Conservation (phyloP, 1,140 invertebrate genomes). For the Alviniconcha marisindica region DNA sequence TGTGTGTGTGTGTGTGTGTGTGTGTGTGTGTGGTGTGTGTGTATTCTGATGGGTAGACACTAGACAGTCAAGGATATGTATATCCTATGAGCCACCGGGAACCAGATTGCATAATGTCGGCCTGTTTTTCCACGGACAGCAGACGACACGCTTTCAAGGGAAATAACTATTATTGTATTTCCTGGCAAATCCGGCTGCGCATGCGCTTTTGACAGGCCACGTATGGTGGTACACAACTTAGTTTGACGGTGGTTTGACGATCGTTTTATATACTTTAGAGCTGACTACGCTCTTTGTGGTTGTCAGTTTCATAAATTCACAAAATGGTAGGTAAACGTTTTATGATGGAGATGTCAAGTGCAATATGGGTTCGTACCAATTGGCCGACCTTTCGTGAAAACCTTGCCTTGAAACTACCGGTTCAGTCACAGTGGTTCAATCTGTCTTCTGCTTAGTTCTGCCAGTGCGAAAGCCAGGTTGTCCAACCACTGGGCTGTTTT, state of each 20-base stretch:
- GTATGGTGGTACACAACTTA: slow-evolving; percentile 19
- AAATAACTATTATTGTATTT: not conserved
- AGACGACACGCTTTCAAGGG: not conserved
- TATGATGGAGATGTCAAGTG: not conserved
- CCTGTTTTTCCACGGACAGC: not conserved
- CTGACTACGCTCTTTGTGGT: not conserved
- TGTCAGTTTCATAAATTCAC: not conserved
- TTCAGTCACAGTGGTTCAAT: too few relatives aligned
- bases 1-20: not conserved
- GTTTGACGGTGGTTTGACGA: too few relatives aligned
- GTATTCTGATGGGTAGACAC: not conserved
- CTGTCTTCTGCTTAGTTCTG: too few relatives aligned
- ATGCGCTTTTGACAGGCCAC: slow-evolving; percentile 13
- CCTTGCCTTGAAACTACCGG: too few relatives aligned
- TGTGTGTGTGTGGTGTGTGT: not conserved
- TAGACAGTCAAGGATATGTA: not conserved
- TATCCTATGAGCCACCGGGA: too few relatives aligned
- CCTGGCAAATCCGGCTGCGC: not conserved
- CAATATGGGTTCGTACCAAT: not conserved
- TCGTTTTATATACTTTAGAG: not conserved
- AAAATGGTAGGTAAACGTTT: not conserved
- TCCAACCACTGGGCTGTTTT: too few relatives aligned
- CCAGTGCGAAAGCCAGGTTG: too few relatives aligned
- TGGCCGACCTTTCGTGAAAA: too few relatives aligned
- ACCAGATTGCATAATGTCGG: not conserved